Conservation (phyloP, 1,140 invertebrate genomes). For the Drosophila biarmipes region DNA sequence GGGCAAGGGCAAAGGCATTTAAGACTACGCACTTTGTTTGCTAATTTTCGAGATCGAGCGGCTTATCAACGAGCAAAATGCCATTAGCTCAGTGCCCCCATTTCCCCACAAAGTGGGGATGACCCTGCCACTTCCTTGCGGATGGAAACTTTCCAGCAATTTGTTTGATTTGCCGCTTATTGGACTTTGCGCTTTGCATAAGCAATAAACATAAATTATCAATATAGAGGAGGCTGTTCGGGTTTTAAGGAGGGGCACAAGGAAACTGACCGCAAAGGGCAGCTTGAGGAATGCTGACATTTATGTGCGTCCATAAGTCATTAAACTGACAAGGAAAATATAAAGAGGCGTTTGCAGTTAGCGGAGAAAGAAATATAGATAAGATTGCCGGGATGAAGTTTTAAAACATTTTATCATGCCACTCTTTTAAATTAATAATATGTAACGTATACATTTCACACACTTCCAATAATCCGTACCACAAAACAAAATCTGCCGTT, state of each 20-base stretch:
- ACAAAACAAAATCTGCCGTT: not conserved
- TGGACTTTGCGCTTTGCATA: conserved; percentile 76
- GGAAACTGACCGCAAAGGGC: conserved; percentile 6
- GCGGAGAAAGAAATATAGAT: no score
- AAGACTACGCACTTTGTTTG: conserved; percentile 78
- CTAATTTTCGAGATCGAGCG: conserved; percentile 61
- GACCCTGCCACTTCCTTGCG: conserved; percentile 12
- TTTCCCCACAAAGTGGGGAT: conserved; percentile 22
- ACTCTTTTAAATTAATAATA: no score
- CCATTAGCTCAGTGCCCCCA: conserved; percentile 53
- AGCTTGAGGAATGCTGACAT: conserved; percentile 54
- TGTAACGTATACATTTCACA: not conserved
- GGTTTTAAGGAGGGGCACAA: not conserved
- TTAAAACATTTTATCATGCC: no score
- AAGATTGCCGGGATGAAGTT: no score
- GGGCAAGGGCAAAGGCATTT: conserved; percentile 62
- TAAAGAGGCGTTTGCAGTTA: not conserved
- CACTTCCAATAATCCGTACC: not conserved
- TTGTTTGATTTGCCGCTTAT: conserved; percentile 80
- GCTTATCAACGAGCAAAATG: conserved; percentile 72
- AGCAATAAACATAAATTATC: conserved; percentile 82
- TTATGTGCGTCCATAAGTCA: conserved; percentile 74
- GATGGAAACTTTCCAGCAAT: conserved; percentile 67
- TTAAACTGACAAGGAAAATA: conserved; percentile 8
- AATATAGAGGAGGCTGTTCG: conserved; percentile 26